Base-by-base conservation (phyloP, 1,140 invertebrate genomes). In the Bombus superbus region DNA sequence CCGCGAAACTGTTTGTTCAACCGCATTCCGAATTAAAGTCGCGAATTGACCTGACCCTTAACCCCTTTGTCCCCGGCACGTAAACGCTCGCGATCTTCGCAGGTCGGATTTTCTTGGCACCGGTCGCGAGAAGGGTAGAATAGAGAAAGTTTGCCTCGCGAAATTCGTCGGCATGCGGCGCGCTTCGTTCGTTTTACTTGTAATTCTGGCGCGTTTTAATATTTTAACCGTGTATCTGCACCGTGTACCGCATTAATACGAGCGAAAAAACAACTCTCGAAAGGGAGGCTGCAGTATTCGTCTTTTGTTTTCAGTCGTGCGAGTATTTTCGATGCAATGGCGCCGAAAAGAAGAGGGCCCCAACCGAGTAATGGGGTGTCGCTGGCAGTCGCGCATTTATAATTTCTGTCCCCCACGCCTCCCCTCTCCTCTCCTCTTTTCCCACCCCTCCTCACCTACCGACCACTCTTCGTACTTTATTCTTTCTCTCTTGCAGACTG, bases 321-420 rank as follows among this genome's bases (percentile, higher is more conserved):
- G 59, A 87, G 84, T 75, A 91, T 91, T 91, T 81, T 83, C 80
- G 85, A 91, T 91, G 90, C 90, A 91, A 88, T 89, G 83, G 86
- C 90, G 88, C 88, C 90, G 90, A 86, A 89, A 88, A 81, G 81
- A 81, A 88, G 83, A 89, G 86, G 75, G 72, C 78, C 88, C 82
- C 80, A 32, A 76, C 86, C 86, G 90, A 90, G 85, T 92, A 92
- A 92, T 92, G 87, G 91, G 91, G 91, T 92, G 91, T 92, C 91
- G 91, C 76, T 81, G 88, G 79, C 91, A 92, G 90, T 92, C 88
- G 87, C 91, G 90, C 90, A 92, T 92, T 91, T 92, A 92, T 92
- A 92, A 92, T 92, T 92, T 91, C 87, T 89, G 40, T 80, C 73
- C 76, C 81, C 84, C 71, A 38, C 59, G 47, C 72, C 35, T 57